phyloP scores from a whole-genome alignment of 2,113 vertebrate species.

The Anhinga rufa region DNA sequence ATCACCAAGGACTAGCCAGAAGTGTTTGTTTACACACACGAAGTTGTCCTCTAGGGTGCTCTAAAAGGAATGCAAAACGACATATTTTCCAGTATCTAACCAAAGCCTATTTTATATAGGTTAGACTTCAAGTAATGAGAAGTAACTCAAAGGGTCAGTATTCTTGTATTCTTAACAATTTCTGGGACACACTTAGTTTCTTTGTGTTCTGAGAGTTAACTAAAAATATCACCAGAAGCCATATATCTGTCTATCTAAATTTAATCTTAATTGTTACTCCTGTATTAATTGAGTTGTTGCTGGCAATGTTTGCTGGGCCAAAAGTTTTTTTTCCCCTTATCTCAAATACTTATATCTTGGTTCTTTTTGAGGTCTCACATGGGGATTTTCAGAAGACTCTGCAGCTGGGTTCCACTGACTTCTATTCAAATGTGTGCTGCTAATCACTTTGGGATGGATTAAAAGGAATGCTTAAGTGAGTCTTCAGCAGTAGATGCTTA shows the following conservation, averaged over 20 bases:
- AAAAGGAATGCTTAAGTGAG: background rate
- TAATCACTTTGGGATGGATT: background rate
- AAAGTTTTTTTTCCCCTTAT: background rate
- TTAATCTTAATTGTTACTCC: background rate
- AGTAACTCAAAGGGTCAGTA: background rate
- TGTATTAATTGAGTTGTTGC: background rate
- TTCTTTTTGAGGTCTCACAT: background rate
- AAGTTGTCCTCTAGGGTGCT: constrained; percentile 37
- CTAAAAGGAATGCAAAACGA: background rate
- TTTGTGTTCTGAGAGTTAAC: background rate
- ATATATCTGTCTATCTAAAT: background rate
- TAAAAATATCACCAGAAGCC: background rate
- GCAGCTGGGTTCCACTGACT: background rate
- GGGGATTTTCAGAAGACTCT: background rate
- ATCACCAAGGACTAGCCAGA: background rate
- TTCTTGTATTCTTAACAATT: background rate
- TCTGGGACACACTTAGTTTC: background rate
- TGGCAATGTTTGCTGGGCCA: background rate
- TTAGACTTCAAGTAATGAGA: background rate
- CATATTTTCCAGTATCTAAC: background rate
- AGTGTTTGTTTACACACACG: constrained; percentile 28
- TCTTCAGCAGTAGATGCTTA: background rate
- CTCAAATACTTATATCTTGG: background rate
- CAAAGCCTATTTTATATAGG: background rate
- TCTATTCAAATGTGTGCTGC: background rate